Evolutionary conservation across 2,797 vertebrate species (phyloP), one percentile per base, ranked within the genome.

Genomic region (Okamejei kenojei): DNA sequence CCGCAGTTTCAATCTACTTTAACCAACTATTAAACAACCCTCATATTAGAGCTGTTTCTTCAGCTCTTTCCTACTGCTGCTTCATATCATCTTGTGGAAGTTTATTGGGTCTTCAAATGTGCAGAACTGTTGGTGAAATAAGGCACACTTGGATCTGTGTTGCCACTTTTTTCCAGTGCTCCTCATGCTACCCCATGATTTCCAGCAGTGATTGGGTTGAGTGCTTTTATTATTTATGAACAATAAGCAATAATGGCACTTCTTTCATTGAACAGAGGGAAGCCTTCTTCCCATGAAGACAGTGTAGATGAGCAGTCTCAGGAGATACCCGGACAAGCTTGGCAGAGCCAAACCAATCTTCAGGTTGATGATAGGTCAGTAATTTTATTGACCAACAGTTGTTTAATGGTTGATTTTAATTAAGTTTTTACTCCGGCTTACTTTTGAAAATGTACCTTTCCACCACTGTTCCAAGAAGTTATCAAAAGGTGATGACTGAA

Each of bases 261-360:
- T 68, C 32, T 21, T 81, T 93, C 78, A 10, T 63, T 21, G 38
- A n/a, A 1, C 93, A 95, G 96, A 94, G 95, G 94, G 94, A 94
- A 94, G 94, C 11, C 68, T 0, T 84, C 80, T 54, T 93, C 95
- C 19, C 82, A 95, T 1, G 95, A 95, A 0, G 95, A 97, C 7
- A 96, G 95, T 45, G 93, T 94, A 0, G 96, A 96, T 0, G 96
- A 97, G 79, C 94, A 94, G 0, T 93, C 93, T 71, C 10, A 29
- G 0, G 96, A 94, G 93, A 94, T 95, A 5, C 96, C 95, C 0
- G 93, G 96, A 93, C 94, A 58, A 80, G 94, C 95, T 1, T 98
- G 97, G 96, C 95, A 96, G 0, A 97, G 97, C 93, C 96, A 97
- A 95, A 95, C 79, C 82, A 95, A 95, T 82, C 93, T 96, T 2